phyloP scores from a whole-genome alignment of 2,797 vertebrate species.

The Miichthys miiuy region DNA sequence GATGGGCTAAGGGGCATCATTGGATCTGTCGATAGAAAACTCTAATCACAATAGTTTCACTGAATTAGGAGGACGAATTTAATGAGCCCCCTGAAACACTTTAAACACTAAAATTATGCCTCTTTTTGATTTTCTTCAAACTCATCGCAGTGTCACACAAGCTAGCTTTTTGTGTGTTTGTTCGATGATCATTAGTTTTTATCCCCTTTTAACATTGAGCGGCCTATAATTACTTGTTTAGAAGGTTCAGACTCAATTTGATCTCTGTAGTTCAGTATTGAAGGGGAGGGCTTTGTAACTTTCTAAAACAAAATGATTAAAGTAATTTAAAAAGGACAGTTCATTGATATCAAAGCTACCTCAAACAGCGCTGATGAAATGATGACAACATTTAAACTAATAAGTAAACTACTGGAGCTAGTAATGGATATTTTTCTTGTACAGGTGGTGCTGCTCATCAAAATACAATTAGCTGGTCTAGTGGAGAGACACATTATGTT shows the following conservation, averaged over 20 bases:
- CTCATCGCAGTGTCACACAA: not conserved
- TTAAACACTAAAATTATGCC: not conserved
- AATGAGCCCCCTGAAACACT: not conserved
- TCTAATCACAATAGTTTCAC: not conserved
- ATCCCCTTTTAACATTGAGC: not conserved
- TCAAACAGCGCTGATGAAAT: not conserved
- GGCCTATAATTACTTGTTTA: slow-evolving; percentile 2
- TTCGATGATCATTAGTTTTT: not conserved
- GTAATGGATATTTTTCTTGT: not conserved
- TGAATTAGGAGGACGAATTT: not conserved
- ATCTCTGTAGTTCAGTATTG: not conserved
- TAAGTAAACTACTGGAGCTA: not conserved
- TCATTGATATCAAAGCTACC: not conserved
- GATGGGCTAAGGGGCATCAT: not conserved
- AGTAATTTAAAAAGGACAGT: not conserved
- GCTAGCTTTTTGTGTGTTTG: not conserved
- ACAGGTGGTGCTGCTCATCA: not conserved
- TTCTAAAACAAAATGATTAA: not conserved
- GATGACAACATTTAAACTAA: not conserved
- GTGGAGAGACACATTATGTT: slow-evolving; percentile 17
- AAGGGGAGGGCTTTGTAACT: not conserved
- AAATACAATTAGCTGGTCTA: slow-evolving; percentile 20
- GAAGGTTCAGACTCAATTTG: not conserved
- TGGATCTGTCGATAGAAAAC: not conserved
- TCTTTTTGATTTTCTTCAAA: not conserved